A percentile compares a stretch with the other conserved stretches of the same genome.
These are phyloP conservation scores for Dysidea cf. avara DNA, from an alignment of 37 sponge, comb jelly and placozoan species.

Conservation along the genomic window DNA sequence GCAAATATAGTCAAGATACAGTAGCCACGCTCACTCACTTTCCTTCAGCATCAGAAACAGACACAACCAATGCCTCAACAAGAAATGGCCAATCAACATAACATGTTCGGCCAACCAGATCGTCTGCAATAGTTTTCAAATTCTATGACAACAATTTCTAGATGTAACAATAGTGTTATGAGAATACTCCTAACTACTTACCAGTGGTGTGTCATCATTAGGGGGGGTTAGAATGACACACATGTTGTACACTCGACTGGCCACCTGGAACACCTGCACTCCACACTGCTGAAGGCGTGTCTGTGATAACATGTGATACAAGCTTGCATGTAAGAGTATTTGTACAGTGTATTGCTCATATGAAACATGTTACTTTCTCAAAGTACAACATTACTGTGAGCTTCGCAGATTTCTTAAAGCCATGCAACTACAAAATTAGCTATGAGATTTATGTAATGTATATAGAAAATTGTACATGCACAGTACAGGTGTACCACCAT, in stretches of 20 bases:
- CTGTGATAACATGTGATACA: too few species aligned
- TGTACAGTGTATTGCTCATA: too few species aligned
- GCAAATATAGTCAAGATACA: too few species aligned
- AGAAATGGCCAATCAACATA: constrained; percentile 90
- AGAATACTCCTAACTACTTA: not conserved
- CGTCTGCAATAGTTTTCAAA: constrained; percentile 51
- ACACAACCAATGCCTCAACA: constrained; percentile 75
- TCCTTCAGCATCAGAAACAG: constrained; percentile 45
- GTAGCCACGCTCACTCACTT: too few species aligned
- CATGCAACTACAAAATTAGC: too few species aligned
- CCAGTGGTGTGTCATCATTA: not conserved
- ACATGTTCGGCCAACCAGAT: constrained; percentile 61
- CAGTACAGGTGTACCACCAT: too few species aligned
- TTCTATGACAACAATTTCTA: constrained; percentile 4
- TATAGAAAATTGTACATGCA: too few species aligned
- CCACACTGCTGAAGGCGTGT: constrained; percentile 45
- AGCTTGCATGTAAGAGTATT: too few species aligned
- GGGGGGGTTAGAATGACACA: constrained; percentile 49
- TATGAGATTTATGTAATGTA: too few species aligned
- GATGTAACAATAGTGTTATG: not conserved
- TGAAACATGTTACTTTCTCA: too few species aligned
- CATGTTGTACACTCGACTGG: constrained; percentile 72
- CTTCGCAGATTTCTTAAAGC: too few species aligned
- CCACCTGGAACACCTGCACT: constrained; percentile 78
- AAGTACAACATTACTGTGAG: too few species aligned